A percentile compares a stretch with the other conserved stretches of the same genome.
These are phyloP conservation scores for Melierax canorus DNA, from an alignment of 2,113 vertebrate genomes.

Conservation along the genomic window DNA sequence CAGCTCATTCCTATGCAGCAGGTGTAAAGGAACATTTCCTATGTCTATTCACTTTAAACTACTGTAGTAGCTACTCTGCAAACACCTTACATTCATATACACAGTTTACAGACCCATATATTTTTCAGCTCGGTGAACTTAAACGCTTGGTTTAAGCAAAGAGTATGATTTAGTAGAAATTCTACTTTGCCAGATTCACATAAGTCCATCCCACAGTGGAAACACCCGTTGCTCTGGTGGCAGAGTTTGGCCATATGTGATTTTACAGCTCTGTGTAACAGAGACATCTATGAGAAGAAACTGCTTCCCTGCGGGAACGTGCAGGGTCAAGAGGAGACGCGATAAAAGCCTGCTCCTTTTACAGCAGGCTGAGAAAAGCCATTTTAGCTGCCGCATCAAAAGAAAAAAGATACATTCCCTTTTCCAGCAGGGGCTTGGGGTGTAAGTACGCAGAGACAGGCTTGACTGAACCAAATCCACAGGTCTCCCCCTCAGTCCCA, in stretches of 20 bases:
- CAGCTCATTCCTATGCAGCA: background rate
- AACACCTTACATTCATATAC: background rate
- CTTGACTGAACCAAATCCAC: background rate
- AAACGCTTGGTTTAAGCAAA: background rate
- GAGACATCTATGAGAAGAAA: background rate
- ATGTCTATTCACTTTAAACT: background rate
- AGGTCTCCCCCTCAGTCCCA: background rate
- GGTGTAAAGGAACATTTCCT: background rate
- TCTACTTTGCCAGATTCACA: accelerated
- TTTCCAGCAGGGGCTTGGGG: background rate
- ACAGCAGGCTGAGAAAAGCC: conserved; percentile 17
- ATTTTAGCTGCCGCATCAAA: background rate
- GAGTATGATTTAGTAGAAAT: background rate
- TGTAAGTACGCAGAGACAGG: background rate
- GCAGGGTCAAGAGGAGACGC: background rate
- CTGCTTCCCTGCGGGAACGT: background rate
- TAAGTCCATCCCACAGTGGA: background rate
- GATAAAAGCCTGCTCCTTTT: conserved; percentile 40
- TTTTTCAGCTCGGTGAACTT: background rate
- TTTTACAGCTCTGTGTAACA: background rate
- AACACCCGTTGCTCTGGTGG: accelerated
- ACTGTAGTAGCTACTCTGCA: background rate
- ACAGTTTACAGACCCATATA: background rate
- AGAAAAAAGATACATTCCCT: background rate
- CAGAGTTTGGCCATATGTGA: background rate